Evolutionary conservation across 2,113 vertebrate genomes (phyloP).

Genomic region (Corythoichthys intestinalis): DNA sequence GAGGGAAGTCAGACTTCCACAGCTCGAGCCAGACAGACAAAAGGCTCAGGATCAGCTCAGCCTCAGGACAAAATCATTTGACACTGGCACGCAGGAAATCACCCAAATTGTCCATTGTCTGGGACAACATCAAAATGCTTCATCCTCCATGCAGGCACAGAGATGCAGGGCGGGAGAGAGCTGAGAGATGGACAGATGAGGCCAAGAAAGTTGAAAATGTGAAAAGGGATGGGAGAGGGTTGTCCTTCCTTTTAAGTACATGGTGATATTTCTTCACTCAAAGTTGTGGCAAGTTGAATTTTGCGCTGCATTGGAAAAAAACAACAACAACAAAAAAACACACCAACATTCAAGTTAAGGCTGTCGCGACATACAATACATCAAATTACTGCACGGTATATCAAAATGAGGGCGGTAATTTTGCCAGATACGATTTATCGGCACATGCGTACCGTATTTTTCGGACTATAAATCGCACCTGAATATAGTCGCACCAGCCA

Average conservation of each 20-base stretch:
- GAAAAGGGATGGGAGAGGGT: constrained; percentile 7
- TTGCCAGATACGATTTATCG: no score
- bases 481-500: no score
- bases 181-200: constrained; percentile 10
- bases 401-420: no score
- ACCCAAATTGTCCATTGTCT: constrained; percentile 75
- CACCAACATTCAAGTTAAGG: neutral
- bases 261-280: neutral
- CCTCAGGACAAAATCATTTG: constrained; percentile 75
- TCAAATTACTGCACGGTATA: no score
- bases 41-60: constrained; percentile 66
- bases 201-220: constrained; percentile 4
- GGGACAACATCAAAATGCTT: constrained; percentile 69
- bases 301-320: no score
- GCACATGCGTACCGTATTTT: no score
- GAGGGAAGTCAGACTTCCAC: constrained; percentile 77
- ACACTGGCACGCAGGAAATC: constrained; percentile 77
- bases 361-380: no score
- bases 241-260: neutral
- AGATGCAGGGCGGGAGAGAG: constrained; percentile 13
- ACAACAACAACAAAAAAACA: no score
- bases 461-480: no score
- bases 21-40: constrained; percentile 65
- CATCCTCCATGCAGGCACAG: constrained; percentile 9
- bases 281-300: neutral